Conservation (phyloP, 2,888 invertebrate genomes). For the Erannis defoliaria region DNA sequence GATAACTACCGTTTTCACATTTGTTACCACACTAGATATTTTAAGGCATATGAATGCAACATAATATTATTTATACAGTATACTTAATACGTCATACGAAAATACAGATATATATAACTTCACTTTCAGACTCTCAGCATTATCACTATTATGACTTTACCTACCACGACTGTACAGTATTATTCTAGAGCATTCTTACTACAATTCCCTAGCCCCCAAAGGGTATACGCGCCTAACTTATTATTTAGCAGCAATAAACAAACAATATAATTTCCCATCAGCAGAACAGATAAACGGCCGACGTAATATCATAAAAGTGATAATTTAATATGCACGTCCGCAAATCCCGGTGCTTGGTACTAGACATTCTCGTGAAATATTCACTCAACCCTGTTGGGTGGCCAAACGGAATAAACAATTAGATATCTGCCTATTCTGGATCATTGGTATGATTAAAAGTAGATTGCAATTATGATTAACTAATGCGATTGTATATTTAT, state of each 20-base stretch:
- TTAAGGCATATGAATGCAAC: too few relatives aligned
- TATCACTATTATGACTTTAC: neutral
- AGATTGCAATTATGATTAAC: slow-evolving; percentile 24
- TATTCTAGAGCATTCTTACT: neutral
- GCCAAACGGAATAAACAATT: slow-evolving; percentile 76
- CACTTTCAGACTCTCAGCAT: neutral
- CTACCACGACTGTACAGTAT: neutral
- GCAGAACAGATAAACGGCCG: slow-evolving; percentile 27
- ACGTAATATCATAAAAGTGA: slow-evolving; percentile 54
- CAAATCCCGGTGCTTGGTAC: slow-evolving; percentile 59
- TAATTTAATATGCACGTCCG: slow-evolving; percentile 70
- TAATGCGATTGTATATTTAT: neutral
- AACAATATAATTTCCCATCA: slow-evolving; percentile 34
- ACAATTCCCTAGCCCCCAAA: slow-evolving; percentile 16
- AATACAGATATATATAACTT: too few relatives aligned
- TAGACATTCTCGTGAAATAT: slow-evolving; percentile 71
- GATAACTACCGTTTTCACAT: too few relatives aligned
- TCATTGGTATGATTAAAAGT: slow-evolving; percentile 29
- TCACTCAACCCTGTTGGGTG: slow-evolving; percentile 64
- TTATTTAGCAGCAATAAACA: slow-evolving; percentile 29
- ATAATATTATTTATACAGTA: too few relatives aligned
- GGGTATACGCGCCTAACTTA: slow-evolving; percentile 16
- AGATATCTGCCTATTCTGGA: slow-evolving; percentile 51
- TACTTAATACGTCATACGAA: too few relatives aligned
- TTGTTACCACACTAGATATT: too few relatives aligned